These are phyloP conservation scores for Pagetopsis macropterus DNA, from an alignment of 2,797 vertebrate species.

Conservation along the genomic window DNA sequence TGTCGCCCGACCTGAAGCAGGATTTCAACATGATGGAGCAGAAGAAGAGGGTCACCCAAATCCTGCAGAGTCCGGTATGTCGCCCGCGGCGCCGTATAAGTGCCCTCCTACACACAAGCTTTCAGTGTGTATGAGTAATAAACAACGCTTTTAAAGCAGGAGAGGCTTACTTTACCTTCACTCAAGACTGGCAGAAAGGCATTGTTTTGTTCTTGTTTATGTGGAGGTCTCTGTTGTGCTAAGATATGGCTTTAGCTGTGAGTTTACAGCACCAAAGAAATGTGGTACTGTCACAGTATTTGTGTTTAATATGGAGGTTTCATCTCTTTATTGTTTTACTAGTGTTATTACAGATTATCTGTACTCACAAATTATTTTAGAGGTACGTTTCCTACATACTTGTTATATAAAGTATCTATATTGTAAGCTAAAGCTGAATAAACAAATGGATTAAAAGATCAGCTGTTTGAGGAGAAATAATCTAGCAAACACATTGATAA, in stretches of 20 bases:
- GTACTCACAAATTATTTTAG: background rate
- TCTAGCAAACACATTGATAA: too few relatives aligned
- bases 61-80: conserved; percentile 93
- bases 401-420: background rate
- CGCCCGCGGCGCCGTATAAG: conserved; percentile 39
- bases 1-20: conserved; percentile 94
- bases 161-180: conserved; percentile 14
- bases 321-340: background rate
- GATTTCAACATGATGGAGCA: conserved; percentile 99
- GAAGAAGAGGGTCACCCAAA: conserved; percentile 96
- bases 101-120: conserved; percentile 60
- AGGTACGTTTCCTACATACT: background rate
- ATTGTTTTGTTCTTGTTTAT: conserved; percentile 16
- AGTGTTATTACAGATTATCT: conserved; percentile 3
- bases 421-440: background rate
- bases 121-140: conserved; percentile 58
- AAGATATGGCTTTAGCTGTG: background rate
- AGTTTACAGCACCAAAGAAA: background rate
- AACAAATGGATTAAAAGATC: background rate
- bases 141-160: conserved; percentile 38
- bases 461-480: background rate
- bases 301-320: background rate
- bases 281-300: background rate
- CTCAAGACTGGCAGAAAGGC: conserved; percentile 21
- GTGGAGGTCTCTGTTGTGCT: conserved; percentile 1